A percentile compares a stretch with the other conserved stretches of the same genome.
These are phyloP conservation scores for Hyalella azteca DNA, from an alignment of 2,888 invertebrate species.

Conservation along the genomic window DNA sequence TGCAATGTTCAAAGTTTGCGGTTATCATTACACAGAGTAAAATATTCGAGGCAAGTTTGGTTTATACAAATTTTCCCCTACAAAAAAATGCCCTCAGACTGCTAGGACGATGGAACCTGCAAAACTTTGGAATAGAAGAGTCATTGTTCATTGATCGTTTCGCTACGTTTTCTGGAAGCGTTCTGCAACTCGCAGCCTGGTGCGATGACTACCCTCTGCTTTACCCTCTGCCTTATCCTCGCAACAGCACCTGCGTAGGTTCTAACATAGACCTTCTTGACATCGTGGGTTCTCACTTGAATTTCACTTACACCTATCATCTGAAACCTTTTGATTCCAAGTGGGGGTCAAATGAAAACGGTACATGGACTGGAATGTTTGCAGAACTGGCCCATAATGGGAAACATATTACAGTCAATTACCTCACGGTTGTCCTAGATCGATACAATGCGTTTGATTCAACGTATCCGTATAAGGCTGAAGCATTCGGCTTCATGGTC, in stretches of 20 bases:
- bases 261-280: constrained; percentile 43
- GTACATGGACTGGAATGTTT: constrained; percentile 54
- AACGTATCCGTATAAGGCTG: constrained; percentile 48
- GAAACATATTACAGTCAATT: constrained; percentile 41
- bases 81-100: neutral
- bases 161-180: constrained; percentile 29
- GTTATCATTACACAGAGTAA: neutral
- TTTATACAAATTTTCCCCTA: neutral
- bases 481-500: constrained; percentile 48
- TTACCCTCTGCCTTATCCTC: constrained; percentile 24
- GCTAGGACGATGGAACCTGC: constrained; percentile 29
- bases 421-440: constrained; percentile 43
- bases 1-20: neutral
- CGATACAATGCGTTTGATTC: constrained; percentile 46
- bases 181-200: constrained; percentile 44
- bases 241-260: constrained; percentile 40
- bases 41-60: neutral
- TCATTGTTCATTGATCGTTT: constrained; percentile 46
- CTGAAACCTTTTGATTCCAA: constrained; percentile 31
- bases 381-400: constrained; percentile 48
- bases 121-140: neutral
- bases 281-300: constrained; percentile 39
- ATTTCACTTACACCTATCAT: constrained; percentile 43
- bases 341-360: constrained; percentile 50
- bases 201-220: constrained; percentile 50